Conservation (phyloP, 2,797 vertebrate species). For the Heteromormyrus szaboi region DNA sequence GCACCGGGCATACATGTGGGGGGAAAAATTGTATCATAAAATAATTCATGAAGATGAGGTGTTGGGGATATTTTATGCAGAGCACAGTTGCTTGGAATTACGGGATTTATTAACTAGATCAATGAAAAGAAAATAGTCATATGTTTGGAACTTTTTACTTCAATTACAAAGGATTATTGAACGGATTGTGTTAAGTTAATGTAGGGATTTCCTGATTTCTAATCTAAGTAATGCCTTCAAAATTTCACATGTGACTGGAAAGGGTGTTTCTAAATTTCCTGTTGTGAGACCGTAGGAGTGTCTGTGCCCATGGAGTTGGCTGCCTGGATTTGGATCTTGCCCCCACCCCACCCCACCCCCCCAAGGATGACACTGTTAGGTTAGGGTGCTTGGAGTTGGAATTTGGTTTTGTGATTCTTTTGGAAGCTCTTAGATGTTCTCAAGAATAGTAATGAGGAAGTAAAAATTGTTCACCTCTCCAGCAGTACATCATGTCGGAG, state of each 20-base stretch:
- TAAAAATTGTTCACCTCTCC: not conserved
- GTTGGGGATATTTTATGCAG: not conserved
- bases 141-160: not conserved
- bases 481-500: conserved; percentile 62
- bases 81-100: not conserved
- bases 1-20: not conserved
- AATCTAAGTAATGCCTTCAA: not conserved
- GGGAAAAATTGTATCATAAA: not conserved
- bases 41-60: not conserved
- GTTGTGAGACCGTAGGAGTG: not conserved
- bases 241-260: not conserved
- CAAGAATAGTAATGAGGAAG: not conserved
- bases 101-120: not conserved
- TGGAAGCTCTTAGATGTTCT: not conserved
- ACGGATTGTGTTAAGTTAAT: not conserved
- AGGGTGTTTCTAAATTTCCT: not conserved
- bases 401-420: not conserved
- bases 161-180: not conserved
- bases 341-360: not conserved
- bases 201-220: not conserved
- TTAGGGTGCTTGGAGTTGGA: not conserved
- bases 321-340: not conserved
- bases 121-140: not conserved
- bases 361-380: not conserved
- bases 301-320: not conserved